phyloP scores from a whole-genome alignment of 2,113 vertebrate species.

The Catharus minimus region DNA sequence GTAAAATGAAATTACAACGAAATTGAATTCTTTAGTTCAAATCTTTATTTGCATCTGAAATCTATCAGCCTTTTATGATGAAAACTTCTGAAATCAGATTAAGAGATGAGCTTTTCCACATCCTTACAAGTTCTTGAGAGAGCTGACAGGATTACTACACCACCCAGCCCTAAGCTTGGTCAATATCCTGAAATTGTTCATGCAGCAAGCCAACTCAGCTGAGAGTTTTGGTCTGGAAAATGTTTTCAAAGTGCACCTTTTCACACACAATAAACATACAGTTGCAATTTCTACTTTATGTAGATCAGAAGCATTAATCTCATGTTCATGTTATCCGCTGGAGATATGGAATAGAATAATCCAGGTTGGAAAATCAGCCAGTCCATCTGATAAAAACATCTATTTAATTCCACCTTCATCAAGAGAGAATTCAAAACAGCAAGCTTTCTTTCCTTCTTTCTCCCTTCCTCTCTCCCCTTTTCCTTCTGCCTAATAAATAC shows the following conservation, averaged over 20 bases:
- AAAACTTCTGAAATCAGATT: background rate
- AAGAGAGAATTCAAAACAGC: background rate
- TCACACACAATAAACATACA: background rate
- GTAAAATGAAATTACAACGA: background rate
- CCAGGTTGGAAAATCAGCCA: background rate
- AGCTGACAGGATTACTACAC: background rate
- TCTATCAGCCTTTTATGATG: background rate
- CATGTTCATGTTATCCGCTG: background rate
- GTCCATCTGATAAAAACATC: background rate
- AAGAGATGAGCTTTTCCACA: background rate
- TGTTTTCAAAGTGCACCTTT: background rate
- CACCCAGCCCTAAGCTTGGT: background rate
- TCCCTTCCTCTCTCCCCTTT: fast-evolving
- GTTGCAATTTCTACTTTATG: background rate
- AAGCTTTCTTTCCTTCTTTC: background rate
- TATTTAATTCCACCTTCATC: background rate
- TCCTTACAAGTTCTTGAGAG: background rate
- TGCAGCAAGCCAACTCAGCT: background rate
- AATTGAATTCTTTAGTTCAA: background rate
- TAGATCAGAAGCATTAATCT: background rate
- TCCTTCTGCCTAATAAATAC: background rate
- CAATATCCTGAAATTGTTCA: background rate
- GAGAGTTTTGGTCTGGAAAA: background rate
- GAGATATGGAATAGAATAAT: background rate
- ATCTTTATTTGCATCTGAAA: background rate